Conservation (phyloP, 2,797 vertebrate species). For the Sarcophilus harrisii region DNA sequence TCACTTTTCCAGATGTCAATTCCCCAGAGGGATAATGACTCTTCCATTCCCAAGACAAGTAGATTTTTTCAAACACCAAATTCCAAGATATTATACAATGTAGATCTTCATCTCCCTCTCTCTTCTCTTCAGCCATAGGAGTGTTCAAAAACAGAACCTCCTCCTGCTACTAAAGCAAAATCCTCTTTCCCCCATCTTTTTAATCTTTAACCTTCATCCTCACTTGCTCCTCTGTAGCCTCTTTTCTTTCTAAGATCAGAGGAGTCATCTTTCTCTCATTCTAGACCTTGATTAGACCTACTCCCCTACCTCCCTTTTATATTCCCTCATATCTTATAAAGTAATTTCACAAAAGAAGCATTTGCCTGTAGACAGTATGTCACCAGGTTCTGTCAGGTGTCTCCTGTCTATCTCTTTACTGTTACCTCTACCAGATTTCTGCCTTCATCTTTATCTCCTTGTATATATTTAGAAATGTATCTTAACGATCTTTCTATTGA, state of each 20-base stretch:
- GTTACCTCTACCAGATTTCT: background rate
- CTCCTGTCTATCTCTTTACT: background rate
- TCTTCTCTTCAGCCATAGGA: background rate
- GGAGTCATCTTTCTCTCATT: background rate
- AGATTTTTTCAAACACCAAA: background rate
- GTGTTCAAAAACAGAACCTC: background rate
- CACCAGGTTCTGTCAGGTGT: background rate
- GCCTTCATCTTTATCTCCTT: background rate
- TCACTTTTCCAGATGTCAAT: background rate
- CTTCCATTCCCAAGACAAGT: background rate
- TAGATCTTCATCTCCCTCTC: background rate
- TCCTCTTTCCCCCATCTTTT: background rate
- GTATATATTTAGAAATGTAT: background rate
- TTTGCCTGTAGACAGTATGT: background rate
- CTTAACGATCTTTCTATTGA: background rate
- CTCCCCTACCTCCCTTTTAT: background rate
- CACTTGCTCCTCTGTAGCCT: background rate
- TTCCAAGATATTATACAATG: background rate
- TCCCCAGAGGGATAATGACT: background rate
- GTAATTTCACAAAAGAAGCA: background rate
- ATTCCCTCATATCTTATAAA: background rate
- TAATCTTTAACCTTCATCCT: background rate
- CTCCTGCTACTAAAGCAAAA: background rate
- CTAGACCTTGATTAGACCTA: background rate
- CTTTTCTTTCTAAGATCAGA: background rate